Evolutionary conservation across 2,888 invertebrate genomes (phyloP), one percentile per base, ranked within the genome.

Genomic region (Drosophila kanekoi): DNA sequence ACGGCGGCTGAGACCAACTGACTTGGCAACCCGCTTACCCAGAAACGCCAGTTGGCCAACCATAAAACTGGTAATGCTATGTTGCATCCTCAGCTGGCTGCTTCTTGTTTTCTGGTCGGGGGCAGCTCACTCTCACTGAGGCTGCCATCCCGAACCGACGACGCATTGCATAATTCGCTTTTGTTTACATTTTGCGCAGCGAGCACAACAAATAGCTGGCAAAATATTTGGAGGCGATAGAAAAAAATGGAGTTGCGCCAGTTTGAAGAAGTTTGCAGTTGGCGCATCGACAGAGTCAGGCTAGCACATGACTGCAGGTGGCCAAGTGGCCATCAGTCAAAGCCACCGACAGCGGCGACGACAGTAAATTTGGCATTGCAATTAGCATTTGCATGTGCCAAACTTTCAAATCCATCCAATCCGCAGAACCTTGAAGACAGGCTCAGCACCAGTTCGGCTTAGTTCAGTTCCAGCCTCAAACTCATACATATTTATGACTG

Each of bases 301-400:
- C 40, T 6, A 3, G 16, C 41, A 18, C 9, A 20, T 33, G 32
- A 56, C 53, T 35, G 35, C 61, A 60, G 63, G 68, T 73, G 82
- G 58, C 62, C 60, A 61, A 61, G 37, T 69, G 70, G 73, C 45
- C 76, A 77, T 79, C 76, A 67, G 61, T 81, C 71, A 77, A 65
- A 69, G 57, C 67, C 49, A 40, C 52, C 54, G 54, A 64, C 60
- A 47, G 40, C 52, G 38, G 35, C 45, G 33, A 8, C 37, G 52
- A 60, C 53, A 56, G 41, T 49, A 41, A 52, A 48, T 69, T 66
- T 64, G 41, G 51, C 59, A 41, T 53, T 65, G 59, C 72, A 78
- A 80, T 81, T 80, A 81, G 79, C 76, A 81, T 81, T 81, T 79
- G 79, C 81, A 79, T 77, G 72, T 70, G 67, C 62, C 63, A 60